Evolutionary conservation across 2,888 invertebrate species (phyloP), one percentile per base, ranked within the genome.

Genomic region (Aleiodes leptofemur): DNA sequence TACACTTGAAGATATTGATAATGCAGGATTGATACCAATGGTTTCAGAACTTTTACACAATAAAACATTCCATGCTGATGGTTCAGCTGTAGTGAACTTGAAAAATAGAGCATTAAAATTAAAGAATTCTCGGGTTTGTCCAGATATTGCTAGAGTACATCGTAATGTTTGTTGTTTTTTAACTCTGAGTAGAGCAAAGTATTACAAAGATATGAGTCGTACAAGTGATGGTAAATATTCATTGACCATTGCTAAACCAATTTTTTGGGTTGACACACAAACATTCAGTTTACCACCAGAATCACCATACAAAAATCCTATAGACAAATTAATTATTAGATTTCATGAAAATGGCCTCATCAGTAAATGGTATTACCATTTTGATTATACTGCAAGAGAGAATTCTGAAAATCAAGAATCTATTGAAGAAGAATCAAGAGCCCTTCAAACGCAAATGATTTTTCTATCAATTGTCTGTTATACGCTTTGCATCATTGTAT

Each of bases 1-100:
- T 0, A 73, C 71, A 3, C 76, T 78, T 51, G 51, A 72, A 4
- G 81, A 80, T 57, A 70, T 82, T 6, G 80, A 79, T 56, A 14
- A 71, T 1, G 73, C 79, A 16, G 73, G 72, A 1, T 68, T 82
- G n/a, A 72, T 51, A 13, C 80, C 80, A 2, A 3, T 79, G 5
- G 64, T 81, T 0, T 53, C 69, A 1, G 7, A 8, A 7, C 9
- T 56, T 4, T 8, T 76, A 11, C 77, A 73, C 16, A 34, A 71
- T 48, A 70, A 72, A 50, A 78, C 78, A 1, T 81, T 81, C 51
- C 9, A 31, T 2, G 8, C 38, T 23, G 64, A 48, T 13, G 59
- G 34, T 11, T 9, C 14, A 16, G 73, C 51, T 0, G n/a, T 74
- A 1, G 9, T 80, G 13, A 13, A 48, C 1, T 61, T 80, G 7